Conservation (phyloP, 2,797 vertebrate genomes). For the Sebastes variabilis region DNA sequence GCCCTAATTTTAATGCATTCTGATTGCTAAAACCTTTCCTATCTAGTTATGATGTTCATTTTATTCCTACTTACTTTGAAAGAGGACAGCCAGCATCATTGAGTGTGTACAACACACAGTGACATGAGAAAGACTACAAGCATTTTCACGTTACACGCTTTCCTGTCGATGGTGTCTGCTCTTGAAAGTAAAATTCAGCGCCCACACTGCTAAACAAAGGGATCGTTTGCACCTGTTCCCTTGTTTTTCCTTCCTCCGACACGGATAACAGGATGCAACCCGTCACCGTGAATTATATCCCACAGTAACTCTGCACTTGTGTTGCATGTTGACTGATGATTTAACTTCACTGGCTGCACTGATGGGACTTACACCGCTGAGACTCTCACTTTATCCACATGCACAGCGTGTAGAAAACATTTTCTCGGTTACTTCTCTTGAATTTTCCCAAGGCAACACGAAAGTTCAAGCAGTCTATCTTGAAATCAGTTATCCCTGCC, state of each 20-base stretch:
- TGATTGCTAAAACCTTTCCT: not conserved
- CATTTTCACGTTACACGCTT: not conserved
- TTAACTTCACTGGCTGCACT: not conserved
- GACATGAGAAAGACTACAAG: not conserved
- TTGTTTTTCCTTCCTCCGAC: not conserved
- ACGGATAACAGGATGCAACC: not conserved
- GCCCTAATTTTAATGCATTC: not conserved
- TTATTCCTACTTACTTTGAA: not conserved
- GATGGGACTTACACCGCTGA: not conserved
- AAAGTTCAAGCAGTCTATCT: constrained; percentile 19
- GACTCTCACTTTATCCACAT: constrained; percentile 6
- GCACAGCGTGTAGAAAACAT: constrained; percentile 7
- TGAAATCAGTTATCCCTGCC: constrained; percentile 38
- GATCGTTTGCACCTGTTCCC: not conserved
- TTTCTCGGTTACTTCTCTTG: constrained; percentile 5
- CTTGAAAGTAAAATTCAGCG: too few species aligned
- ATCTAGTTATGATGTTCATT: not conserved
- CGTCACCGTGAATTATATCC: not conserved
- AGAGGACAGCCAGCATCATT: not conserved
- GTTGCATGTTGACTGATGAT: not conserved
- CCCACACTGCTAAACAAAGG: not conserved
- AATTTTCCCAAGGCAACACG: constrained; percentile 15
- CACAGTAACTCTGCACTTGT: not conserved
- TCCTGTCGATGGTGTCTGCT: too few species aligned
- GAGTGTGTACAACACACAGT: not conserved